These are phyloP conservation scores for Maniola hyperantus DNA, from an alignment of 2,888 invertebrate species.

Conservation along the genomic window DNA sequence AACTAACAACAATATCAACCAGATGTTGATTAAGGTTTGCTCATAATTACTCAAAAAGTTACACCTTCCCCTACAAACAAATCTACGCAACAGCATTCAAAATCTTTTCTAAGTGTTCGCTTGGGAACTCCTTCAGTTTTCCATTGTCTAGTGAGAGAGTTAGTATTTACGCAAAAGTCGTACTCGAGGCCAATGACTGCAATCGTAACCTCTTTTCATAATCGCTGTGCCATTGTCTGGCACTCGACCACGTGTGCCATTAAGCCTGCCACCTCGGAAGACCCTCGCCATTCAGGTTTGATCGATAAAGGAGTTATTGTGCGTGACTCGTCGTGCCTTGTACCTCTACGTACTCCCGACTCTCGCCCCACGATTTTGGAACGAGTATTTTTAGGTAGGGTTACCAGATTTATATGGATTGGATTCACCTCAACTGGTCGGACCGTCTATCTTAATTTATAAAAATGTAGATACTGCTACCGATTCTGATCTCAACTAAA, in stretches of 20 bases:
- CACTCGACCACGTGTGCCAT: conserved; percentile 22
- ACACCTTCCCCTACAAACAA: neutral
- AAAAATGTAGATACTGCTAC: too few relatives aligned
- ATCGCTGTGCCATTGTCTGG: conserved; percentile 16
- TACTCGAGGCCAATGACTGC: neutral
- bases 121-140: neutral
- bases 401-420: neutral
- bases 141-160: neutral
- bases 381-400: conserved; percentile 16
- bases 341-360: conserved; percentile 7
- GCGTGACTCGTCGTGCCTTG: conserved; percentile 33
- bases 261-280: conserved; percentile 10
- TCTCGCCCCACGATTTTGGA: conserved; percentile 9
- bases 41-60: too few relatives aligned
- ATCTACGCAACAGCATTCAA: neutral
- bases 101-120: neutral
- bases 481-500: too few relatives aligned
- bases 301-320: conserved; percentile 38
- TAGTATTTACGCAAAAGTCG: neutral
- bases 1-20: too few relatives aligned
- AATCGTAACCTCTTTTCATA: conserved; percentile 6
- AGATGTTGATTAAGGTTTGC: too few relatives aligned
- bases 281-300: conserved; percentile 36
- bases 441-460: neutral
- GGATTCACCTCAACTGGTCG: neutral